Conservation (phyloP, 2,797 vertebrate genomes). For the Sebastiscus tertius region DNA sequence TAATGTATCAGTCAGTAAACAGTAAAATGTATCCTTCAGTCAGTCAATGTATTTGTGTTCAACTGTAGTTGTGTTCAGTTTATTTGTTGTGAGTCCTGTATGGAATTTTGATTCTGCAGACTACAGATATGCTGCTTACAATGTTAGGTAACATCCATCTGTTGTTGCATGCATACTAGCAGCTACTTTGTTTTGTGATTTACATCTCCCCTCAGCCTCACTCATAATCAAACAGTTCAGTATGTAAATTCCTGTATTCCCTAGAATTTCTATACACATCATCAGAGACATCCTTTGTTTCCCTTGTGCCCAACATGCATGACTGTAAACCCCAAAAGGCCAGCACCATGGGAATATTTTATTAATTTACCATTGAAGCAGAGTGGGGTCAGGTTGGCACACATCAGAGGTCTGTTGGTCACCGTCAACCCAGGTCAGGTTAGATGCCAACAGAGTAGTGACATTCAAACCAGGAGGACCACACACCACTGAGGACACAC, state of each 20-base stretch:
- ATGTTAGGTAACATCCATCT: not conserved
- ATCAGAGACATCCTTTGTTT: not conserved
- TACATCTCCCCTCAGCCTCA: not conserved
- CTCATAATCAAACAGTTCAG: not conserved
- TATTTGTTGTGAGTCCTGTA: no score
- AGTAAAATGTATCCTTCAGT: not conserved
- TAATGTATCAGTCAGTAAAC: not conserved
- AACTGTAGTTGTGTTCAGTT: not conserved
- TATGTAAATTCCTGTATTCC: not conserved
- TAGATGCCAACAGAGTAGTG: constrained; percentile 46
- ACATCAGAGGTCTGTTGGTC: constrained; percentile 34
- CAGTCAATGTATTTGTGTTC: not conserved
- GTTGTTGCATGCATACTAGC: not conserved
- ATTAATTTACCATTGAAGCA: constrained; percentile 59
- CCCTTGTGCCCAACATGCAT: not conserved
- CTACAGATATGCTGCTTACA: not conserved
- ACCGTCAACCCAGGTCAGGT: constrained; percentile 66
- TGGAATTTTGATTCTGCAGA: not conserved
- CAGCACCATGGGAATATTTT: not conserved
- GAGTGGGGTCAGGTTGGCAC: constrained; percentile 33
- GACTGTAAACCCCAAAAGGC: not conserved
- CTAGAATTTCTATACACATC: not conserved
- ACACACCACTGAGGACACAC: constrained; percentile 69
- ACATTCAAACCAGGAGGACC: constrained; percentile 21
- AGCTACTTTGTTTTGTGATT: not conserved